phyloP scores from a whole-genome alignment of 2,797 vertebrate species.

The Mormyrops attenuatus region DNA sequence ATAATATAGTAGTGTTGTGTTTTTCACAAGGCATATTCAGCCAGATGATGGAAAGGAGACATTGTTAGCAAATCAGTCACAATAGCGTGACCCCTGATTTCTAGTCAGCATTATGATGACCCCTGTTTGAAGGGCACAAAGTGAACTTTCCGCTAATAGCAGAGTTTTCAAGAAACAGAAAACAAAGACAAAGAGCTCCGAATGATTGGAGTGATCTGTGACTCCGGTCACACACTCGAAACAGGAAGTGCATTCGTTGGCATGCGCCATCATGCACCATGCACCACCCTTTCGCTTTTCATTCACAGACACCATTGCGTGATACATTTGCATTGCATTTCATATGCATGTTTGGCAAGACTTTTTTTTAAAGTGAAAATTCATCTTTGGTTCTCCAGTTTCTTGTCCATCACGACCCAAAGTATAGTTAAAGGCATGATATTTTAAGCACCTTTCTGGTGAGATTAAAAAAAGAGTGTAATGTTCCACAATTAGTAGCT shows the following conservation, averaged over 20 bases:
- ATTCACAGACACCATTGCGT: background rate
- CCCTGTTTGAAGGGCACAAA: background rate
- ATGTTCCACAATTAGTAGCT: conserved; percentile 4
- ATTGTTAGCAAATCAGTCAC: background rate
- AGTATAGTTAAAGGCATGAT: background rate
- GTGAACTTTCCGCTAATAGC: background rate
- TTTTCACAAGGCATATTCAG: background rate
- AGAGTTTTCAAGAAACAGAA: background rate
- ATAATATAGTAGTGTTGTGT: background rate
- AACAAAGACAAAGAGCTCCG: background rate
- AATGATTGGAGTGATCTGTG: background rate
- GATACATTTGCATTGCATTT: background rate
- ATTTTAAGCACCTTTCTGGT: background rate
- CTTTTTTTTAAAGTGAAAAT: background rate
- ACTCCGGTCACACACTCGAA: background rate
- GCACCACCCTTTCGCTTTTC: background rate
- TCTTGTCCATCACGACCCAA: background rate
- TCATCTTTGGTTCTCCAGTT: background rate
- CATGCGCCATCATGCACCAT: background rate
- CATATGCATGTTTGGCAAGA: background rate
- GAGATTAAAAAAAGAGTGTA: background rate
- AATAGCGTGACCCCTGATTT: background rate
- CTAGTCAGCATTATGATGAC: background rate
- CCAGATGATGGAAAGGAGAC: background rate
- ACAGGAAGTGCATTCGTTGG: background rate